Percentiles rank a stretch among this genome's conserved stretches.
Evolutionary conservation across 2,888 invertebrate species (phyloP).

Genomic region (Meghimatium bilineatum): DNA sequence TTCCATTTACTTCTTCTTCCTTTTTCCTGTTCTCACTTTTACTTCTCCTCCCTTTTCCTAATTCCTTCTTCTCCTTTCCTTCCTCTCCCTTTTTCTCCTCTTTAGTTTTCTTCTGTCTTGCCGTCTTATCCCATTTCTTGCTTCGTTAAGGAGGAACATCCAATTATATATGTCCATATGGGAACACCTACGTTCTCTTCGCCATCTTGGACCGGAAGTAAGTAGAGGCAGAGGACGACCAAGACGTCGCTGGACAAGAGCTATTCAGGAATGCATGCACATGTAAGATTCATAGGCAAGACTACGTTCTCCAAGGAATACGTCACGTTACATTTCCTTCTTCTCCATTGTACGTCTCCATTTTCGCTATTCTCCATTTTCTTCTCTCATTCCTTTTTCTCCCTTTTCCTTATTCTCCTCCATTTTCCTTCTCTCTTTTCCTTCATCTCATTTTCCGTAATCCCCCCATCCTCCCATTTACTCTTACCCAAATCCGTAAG

Average conservation of each 20-base stretch:
- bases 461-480: no score
- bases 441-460: not conserved
- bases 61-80: not conserved
- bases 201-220: no score
- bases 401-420: not conserved
- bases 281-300: no score
- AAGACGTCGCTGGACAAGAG: no score
- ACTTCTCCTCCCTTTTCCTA: not conserved
- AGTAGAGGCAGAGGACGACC: no score
- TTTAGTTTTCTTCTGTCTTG: not conserved
- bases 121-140: not conserved
- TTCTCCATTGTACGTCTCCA: not conserved
- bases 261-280: no score
- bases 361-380: not conserved
- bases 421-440: not conserved
- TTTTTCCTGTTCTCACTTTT: not conserved
- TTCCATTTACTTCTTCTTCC: not conserved
- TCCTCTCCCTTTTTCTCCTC: not conserved
- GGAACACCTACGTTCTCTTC: no score
- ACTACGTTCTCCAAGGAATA: no score
- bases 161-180: no score
- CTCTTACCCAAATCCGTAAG: no score
- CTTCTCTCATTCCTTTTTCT: not conserved
- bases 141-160: no score
- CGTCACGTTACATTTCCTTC: not conserved